phyloP scores from a whole-genome alignment of 2,888 invertebrate species.

The Erpobdella octoculata region DNA sequence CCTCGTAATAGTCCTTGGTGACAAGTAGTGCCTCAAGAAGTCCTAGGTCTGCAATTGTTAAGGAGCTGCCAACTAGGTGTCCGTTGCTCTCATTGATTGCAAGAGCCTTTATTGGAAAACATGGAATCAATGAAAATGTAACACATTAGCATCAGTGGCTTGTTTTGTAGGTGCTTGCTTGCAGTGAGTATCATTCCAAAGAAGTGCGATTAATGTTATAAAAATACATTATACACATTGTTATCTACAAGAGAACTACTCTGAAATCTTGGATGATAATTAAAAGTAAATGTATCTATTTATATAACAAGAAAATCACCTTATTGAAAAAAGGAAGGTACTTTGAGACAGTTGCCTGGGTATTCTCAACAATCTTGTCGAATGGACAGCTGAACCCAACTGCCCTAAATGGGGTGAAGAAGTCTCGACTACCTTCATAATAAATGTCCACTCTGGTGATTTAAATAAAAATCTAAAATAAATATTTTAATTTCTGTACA shows the following conservation, averaged over 20 bases:
- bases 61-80: slow-evolving; percentile 13
- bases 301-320: background rate
- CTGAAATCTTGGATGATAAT: no score
- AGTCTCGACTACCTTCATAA: slow-evolving; percentile 26
- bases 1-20: background rate
- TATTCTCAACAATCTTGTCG: slow-evolving; percentile 12
- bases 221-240: no score
- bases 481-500: slow-evolving; percentile 3
- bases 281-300: no score
- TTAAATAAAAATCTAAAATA: slow-evolving; percentile 4
- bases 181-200: no score
- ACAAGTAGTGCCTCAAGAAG: slow-evolving; percentile 15
- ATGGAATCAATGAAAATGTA: no score
- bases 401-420: background rate
- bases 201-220: no score
- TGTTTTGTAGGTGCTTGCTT: no score
- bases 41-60: slow-evolving; percentile 26
- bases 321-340: slow-evolving; percentile 19
- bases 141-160: no score
- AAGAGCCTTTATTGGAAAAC: no score
- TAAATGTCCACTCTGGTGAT: slow-evolving; percentile 12
- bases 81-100: background rate
- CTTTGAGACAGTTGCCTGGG: background rate
- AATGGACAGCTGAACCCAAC: slow-evolving; percentile 14
- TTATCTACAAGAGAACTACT: no score